phyloP scores from a whole-genome alignment of 2,888 invertebrate species.

The Rotaria sp. region DNA sequence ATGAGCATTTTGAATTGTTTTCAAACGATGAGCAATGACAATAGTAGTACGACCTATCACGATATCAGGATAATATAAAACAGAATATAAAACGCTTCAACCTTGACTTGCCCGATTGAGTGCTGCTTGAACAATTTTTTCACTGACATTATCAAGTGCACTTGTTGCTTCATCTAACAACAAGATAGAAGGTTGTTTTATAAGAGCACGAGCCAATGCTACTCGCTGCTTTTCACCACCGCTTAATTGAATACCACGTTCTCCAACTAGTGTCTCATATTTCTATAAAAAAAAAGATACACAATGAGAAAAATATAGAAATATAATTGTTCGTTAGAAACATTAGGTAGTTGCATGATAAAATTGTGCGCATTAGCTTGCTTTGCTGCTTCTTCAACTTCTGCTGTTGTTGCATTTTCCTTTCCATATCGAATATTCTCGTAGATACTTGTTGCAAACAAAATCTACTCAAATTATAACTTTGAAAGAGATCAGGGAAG shows the following conservation, averaged over 20 bases:
- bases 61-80: no score
- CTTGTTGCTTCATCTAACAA: constrained; percentile 57
- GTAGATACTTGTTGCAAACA: no score
- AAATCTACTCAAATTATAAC: no score
- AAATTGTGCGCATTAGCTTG: constrained; percentile 88
- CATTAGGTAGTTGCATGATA: constrained; percentile 66
- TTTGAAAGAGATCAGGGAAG: no score
- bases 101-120: not conserved
- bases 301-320: not conserved
- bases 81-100: no score
- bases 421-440: no score
- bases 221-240: no score
- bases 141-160: constrained; percentile 89
- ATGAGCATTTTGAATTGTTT: not conserved
- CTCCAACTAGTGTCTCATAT: constrained; percentile 45
- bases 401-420: constrained; percentile 61
- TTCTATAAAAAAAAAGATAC: constrained; percentile 45
- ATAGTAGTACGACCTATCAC: constrained; percentile 29
- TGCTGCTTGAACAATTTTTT: constrained; percentile 59
- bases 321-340: not conserved
- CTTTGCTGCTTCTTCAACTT: constrained; percentile 74
- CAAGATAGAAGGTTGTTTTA: no score
- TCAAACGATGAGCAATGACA: constrained; percentile 34
- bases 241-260: no score
- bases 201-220: no score